Conservation (phyloP, 2,888 invertebrate genomes). For the Cheilosia pagana region DNA sequence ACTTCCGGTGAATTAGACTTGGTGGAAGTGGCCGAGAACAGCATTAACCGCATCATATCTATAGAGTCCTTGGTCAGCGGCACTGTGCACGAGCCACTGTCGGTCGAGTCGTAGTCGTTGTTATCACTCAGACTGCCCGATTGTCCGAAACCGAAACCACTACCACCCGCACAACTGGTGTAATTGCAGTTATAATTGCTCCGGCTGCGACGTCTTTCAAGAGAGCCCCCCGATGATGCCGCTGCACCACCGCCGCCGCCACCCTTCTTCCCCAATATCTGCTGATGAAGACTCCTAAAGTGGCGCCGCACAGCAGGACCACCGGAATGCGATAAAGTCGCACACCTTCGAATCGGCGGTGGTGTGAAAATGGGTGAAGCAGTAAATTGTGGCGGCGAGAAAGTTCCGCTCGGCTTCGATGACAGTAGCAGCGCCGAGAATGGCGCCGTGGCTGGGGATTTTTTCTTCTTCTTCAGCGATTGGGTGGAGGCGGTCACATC, state of each 20-base stretch:
- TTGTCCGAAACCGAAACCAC: constrained; percentile 75
- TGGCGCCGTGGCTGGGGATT: constrained; percentile 37
- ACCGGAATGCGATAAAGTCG: constrained; percentile 80
- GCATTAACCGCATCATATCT: constrained; percentile 81
- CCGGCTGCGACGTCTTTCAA: constrained; percentile 71
- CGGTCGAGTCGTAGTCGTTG: constrained; percentile 79
- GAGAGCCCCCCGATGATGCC: constrained; percentile 45
- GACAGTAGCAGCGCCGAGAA: constrained; percentile 55
- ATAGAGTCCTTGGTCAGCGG: constrained; percentile 80
- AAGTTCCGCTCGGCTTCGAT: constrained; percentile 78
- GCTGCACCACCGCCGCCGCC: constrained; percentile 30
- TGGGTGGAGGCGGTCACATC: constrained; percentile 54
- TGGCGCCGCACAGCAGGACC: constrained; percentile 77
- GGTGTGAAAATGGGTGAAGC: constrained; percentile 81
- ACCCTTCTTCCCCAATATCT: constrained; percentile 77
- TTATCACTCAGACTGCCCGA: constrained; percentile 77
- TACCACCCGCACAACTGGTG: constrained; percentile 70
- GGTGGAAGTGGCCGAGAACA: constrained; percentile 81
- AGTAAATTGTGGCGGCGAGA: constrained; percentile 79
- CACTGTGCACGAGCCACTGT: constrained; percentile 82
- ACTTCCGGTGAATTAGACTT: constrained; percentile 76
- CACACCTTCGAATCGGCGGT: constrained; percentile 81
- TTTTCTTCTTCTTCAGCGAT: constrained; percentile 62
- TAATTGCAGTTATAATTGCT: constrained; percentile 74
- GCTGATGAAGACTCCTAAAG: constrained; percentile 81